Conservation (phyloP, 2,797 vertebrate species). For the Gephyroberyx darwinii region DNA sequence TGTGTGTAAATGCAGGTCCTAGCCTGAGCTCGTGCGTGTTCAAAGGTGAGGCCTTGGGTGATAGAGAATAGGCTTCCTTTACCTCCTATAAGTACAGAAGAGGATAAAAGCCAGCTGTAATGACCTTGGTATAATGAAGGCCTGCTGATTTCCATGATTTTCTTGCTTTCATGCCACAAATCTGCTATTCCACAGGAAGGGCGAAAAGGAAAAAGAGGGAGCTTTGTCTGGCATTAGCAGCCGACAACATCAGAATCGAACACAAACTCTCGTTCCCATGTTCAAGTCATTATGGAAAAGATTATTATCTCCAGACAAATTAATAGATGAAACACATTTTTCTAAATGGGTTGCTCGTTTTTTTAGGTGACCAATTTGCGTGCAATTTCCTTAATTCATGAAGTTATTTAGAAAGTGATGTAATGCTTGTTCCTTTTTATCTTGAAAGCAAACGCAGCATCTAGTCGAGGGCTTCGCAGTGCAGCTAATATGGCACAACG, state of each 20-base stretch:
- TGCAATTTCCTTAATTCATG: constrained; percentile 80
- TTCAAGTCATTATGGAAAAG: constrained; percentile 73
- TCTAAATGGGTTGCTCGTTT: constrained; percentile 68
- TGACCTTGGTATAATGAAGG: constrained; percentile 79
- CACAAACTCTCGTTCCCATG: constrained; percentile 76
- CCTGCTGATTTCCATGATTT: constrained; percentile 80
- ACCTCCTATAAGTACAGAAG: constrained; percentile 78
- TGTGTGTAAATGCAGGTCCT: constrained; percentile 38
- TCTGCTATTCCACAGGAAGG: constrained; percentile 62
- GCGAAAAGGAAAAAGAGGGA: constrained; percentile 50
- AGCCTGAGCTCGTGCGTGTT: constrained; percentile 67
- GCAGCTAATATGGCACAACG: constrained; percentile 78
- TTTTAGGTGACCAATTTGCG: constrained; percentile 78
- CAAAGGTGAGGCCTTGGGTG: constrained; percentile 84
- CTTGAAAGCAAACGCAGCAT: constrained; percentile 78
- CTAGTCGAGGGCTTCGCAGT: constrained; percentile 76
- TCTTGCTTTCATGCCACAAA: constrained; percentile 67
- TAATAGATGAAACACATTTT: constrained; percentile 83
- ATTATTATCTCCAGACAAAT: constrained; percentile 80
- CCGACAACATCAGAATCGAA: constrained; percentile 69
- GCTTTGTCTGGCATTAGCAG: constrained; percentile 67
- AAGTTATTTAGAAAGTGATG: constrained; percentile 82
- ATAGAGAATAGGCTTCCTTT: constrained; percentile 79
- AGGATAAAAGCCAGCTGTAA: constrained; percentile 76
- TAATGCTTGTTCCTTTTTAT: constrained; percentile 82